Evolutionary conservation across 2,888 invertebrate species (phyloP).

Genomic region (Eupithecia pulchellata): DNA sequence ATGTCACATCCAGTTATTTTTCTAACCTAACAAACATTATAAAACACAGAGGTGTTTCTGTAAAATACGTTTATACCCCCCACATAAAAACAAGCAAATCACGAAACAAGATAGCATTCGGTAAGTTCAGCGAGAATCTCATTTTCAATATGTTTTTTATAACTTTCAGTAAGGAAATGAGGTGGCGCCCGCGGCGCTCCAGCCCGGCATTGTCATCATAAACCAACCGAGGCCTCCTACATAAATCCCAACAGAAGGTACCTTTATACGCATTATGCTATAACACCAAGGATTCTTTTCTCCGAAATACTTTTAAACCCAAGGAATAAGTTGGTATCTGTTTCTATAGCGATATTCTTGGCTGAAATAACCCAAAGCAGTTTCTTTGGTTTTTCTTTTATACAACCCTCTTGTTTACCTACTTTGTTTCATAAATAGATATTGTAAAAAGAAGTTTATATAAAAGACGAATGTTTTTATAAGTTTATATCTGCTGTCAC

Average conservation of each 20-base stretch:
- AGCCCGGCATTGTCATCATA: constrained; percentile 81
- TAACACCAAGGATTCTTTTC: constrained; percentile 72
- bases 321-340: constrained; percentile 67
- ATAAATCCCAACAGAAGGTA: constrained; percentile 83
- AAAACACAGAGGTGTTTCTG: constrained; percentile 56
- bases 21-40: constrained; percentile 43
- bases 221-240: constrained; percentile 80
- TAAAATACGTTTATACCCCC: constrained; percentile 75
- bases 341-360: constrained; percentile 55
- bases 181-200: constrained; percentile 78
- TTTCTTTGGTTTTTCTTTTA: constrained; percentile 15
- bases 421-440: background rate
- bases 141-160: constrained; percentile 86
- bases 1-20: background rate
- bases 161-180: constrained; percentile 84
- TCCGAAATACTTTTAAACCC: constrained; percentile 72
- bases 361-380: constrained; percentile 20
- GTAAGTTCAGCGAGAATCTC: constrained; percentile 80
- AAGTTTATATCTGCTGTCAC: background rate
- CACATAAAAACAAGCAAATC: constrained; percentile 82
- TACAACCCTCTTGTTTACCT: constrained; percentile 9
- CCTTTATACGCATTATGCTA: constrained; percentile 83
- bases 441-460: background rate
- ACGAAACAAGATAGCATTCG: constrained; percentile 83
- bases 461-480: too few species aligned